Conservation (phyloP, 2,113 vertebrate species). For the Cariama cristata region DNA sequence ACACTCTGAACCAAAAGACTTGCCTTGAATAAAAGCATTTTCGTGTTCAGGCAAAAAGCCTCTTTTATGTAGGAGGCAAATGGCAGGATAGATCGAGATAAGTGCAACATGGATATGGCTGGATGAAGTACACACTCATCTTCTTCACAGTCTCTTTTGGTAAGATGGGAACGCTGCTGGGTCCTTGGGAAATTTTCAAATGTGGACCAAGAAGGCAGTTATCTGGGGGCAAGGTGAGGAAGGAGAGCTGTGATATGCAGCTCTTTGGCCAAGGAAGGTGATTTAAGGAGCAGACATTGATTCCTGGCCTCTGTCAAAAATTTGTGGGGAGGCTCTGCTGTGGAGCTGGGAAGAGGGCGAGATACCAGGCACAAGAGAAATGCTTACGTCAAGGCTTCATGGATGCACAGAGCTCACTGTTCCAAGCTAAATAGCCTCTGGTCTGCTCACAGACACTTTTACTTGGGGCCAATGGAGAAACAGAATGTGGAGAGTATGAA, state of each 20-base stretch:
- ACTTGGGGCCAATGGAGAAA: not conserved
- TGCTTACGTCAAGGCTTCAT: not conserved
- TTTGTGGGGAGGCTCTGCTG: not conserved
- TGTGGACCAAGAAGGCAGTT: not conserved
- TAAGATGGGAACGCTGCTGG: not conserved
- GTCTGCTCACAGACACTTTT: not conserved
- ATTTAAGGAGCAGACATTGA: not conserved
- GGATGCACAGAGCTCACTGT: not conserved
- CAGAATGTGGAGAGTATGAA: not conserved
- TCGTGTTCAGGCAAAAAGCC: not conserved
- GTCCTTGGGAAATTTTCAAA: not conserved
- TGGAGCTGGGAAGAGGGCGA: not conserved
- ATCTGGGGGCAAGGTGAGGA: not conserved
- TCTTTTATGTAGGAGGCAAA: not conserved
- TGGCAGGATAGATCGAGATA: not conserved
- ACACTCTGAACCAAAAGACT: not conserved
- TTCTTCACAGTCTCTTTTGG: not conserved
- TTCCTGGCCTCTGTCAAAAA: not conserved
- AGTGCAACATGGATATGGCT: not conserved
- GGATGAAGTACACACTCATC: not conserved
- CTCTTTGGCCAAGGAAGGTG: not conserved
- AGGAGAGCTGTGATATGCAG: not conserved
- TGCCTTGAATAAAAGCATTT: not conserved
- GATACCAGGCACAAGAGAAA: not conserved
- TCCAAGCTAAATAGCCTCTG: not conserved